Evolutionary conservation across 2,888 invertebrate genomes (phyloP), one percentile per base, ranked within the genome.

Genomic region (Mythimna albipuncta): DNA sequence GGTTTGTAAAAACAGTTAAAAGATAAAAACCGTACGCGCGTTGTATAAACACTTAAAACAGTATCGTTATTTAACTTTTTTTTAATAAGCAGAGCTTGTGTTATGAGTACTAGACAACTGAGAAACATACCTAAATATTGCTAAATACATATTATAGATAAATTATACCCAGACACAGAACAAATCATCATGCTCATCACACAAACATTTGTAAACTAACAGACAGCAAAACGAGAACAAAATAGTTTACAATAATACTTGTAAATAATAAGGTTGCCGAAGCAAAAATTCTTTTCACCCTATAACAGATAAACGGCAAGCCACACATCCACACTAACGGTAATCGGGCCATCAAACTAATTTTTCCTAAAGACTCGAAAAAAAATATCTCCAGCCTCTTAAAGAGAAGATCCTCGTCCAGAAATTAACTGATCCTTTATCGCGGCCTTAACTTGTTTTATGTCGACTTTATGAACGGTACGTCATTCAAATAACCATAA

Each of bases 401-500:
- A 52, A 58, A 67, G 32, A 77, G 62, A 57, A 72, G 61, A 75
- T 62, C 66, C 68, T 82, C 71, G 72, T 75, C 61, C 65, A 83
- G 65, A 84, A 84, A 85, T 84, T 81, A 85, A 87, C 77, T 81
- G 84, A 77, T 82, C 77, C 73, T 79, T 82, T 86, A 84, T 77
- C 76, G 62, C 44, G 26, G 54, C 67, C 73, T 77, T 78, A 77
- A 74, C 74, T 77, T 81, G 79, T 79, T 86, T 84, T 73, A 86
- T 79, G 78, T 67, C 62, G 64, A 16, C 64, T 75, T 83, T 86
- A 86, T 82, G 79, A 81, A 83, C 70, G 75, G 71, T 67, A 71
- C 73, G 75, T 80, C 84, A 79, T 83, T 87, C 75, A 79, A 85
- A 87, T 86, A 82, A 82, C 84, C 77, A 82, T 86, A 86, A 86